Evolutionary conservation across 2,797 vertebrate genomes (phyloP).

Genomic region (Diplodus sargus): DNA sequence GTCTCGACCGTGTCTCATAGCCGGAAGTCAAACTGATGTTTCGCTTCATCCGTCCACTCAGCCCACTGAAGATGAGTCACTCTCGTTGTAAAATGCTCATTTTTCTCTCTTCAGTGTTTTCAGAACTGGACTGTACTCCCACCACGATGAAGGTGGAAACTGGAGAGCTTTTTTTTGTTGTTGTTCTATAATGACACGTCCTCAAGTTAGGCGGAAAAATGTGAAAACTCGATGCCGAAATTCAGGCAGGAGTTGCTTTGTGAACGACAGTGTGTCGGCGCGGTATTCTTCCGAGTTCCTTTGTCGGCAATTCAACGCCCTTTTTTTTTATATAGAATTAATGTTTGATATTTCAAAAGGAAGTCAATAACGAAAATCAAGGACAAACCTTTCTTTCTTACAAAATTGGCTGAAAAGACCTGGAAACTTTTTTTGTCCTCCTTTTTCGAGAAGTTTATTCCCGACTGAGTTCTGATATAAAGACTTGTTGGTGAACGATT

Average conservation of each 20-base stretch:
- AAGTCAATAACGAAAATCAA: conserved; percentile 7
- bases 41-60: conserved; percentile 23
- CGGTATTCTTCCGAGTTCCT: neutral
- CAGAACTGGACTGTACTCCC: conserved; percentile 5
- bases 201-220: neutral
- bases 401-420: neutral
- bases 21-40: conserved; percentile 47
- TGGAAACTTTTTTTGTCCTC: neutral
- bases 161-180: neutral
- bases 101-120: conserved; percentile 11
- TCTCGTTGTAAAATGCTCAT: conserved; percentile 13
- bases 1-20: conserved; percentile 39
- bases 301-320: conserved; percentile 1
- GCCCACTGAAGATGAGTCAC: conserved; percentile 34
- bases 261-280: neutral
- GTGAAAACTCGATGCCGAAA: neutral
- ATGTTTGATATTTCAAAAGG: conserved; percentile 15
- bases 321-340: conserved; percentile 10
- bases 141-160: neutral
- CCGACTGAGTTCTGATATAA: neutral
- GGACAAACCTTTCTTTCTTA: neutral
- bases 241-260: conserved; percentile 1
- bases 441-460: neutral
- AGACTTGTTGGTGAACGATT: conserved; percentile 13
- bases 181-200: neutral